A percentile compares a stretch with the other conserved stretches of the same genome.
Evolutionary conservation across 2,888 invertebrate species (phyloP).

Genomic region (Campaea margaritaria): DNA sequence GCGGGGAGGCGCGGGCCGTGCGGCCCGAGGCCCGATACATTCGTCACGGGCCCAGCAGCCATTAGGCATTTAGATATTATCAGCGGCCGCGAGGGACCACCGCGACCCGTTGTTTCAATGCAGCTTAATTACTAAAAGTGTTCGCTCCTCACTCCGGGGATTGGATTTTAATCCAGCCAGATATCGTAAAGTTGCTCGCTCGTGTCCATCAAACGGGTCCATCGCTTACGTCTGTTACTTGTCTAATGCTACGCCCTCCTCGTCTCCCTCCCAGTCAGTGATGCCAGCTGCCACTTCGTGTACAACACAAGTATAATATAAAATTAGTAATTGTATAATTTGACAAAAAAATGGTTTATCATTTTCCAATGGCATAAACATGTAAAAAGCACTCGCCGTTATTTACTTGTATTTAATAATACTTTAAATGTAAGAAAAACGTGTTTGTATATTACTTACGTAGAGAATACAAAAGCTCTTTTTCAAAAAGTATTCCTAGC

Average conservation of each 20-base stretch:
- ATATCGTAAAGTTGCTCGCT: slow-evolving; percentile 39
- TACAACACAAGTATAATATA: too few relatives aligned
- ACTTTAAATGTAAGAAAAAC: too few relatives aligned
- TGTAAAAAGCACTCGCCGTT: too few relatives aligned
- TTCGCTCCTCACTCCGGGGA: slow-evolving; percentile 69
- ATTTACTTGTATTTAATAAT: too few relatives aligned
- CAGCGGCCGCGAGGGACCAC: slow-evolving; percentile 78
- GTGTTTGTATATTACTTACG: too few relatives aligned
- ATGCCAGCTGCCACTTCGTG: slow-evolving; percentile 1
- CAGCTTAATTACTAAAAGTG: slow-evolving; percentile 82
- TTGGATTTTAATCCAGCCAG: slow-evolving; percentile 53
- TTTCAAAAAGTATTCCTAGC: slow-evolving; percentile 21
- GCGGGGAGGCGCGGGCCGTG: slow-evolving; percentile 50
- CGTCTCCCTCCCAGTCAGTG: slow-evolving; percentile 14
- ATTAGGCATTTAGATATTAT: slow-evolving; percentile 86
- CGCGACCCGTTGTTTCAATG: slow-evolving; percentile 79
- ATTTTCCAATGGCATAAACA: too few relatives aligned
- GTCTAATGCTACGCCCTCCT: slow-evolving; percentile 51
- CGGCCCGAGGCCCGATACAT: slow-evolving; percentile 73
- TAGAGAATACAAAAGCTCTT: not conserved
- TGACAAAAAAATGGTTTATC: too few relatives aligned
- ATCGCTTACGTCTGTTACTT: slow-evolving; percentile 63
- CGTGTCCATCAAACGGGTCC: slow-evolving; percentile 50
- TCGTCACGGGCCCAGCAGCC: slow-evolving; percentile 86
- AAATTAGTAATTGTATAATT: too few relatives aligned